These are phyloP conservation scores for Lipophrys pholis DNA, from an alignment of 2,113 vertebrate genomes.

Conservation along the genomic window DNA sequence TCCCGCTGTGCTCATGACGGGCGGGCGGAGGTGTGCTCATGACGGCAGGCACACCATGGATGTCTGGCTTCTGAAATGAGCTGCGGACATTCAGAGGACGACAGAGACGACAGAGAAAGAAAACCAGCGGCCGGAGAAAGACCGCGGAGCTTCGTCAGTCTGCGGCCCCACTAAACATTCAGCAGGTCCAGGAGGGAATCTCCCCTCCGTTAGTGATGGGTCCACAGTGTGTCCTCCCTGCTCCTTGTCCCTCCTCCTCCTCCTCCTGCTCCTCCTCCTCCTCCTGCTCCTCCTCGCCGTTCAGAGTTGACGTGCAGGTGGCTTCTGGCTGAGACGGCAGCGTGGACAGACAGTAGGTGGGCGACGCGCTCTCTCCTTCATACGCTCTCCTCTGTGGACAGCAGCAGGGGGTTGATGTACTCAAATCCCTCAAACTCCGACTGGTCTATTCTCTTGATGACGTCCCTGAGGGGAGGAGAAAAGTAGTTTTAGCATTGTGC, in stretches of 20 bases:
- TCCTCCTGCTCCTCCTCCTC: conserved; percentile 36
- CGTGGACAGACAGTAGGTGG: conserved; percentile 70
- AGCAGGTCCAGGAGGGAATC: conserved; percentile 18
- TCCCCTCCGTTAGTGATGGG: neutral
- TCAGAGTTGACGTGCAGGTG: too few species aligned
- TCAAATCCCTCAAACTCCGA: conserved; percentile 99
- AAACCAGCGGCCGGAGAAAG: neutral
- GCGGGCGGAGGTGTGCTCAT: too few species aligned
- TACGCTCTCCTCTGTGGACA: conserved; percentile 95
- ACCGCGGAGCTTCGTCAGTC: too few species aligned
- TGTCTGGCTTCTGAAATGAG: conserved; percentile 36
- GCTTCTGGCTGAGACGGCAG: conserved; percentile 63
- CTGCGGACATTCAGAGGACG: conserved; percentile 46
- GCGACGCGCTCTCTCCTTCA: conserved; percentile 82
- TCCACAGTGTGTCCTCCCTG: too few species aligned
- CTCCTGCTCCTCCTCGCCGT: conserved; percentile 28
- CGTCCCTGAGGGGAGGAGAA: conserved; percentile 84
- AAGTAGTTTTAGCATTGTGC: conserved; percentile 23
- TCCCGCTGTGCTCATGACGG: too few species aligned
- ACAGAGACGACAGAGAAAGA: neutral
- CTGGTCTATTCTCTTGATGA: conserved; percentile 99
- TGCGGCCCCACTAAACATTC: too few species aligned
- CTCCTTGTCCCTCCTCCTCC: conserved; percentile 25
- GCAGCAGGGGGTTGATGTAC: conserved; percentile 97
- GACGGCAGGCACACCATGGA: conserved; percentile 67